Evolutionary conservation across 2,113 vertebrate species (phyloP).

Genomic region (Danio rerio): GRCz12tu NC_133183.1:43307001-43307500

Average conservation of each 20-base stretch:
- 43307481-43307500: not conserved
- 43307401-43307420: not conserved
- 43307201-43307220: not conserved
- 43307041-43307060: not conserved
- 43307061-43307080: not conserved
- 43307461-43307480: not conserved
- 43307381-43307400: not conserved
- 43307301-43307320: not conserved
- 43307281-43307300: not conserved
- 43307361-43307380: slow-evolving; percentile 1
- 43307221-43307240: not conserved
- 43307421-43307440: not conserved
- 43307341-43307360: not conserved
- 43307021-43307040: not conserved
- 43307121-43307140: not conserved
- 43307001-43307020: not conserved
- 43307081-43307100: not conserved
- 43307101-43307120: not conserved
- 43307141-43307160: not conserved
- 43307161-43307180: not conserved
- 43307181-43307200: not conserved
- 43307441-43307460: not conserved
- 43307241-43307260: not conserved
- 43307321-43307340: not conserved
- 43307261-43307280: not conserved